Evolutionary conservation across 2,888 invertebrate species (phyloP), one percentile per base, ranked within the genome.

Genomic region (Gryllus longicercus): DNA sequence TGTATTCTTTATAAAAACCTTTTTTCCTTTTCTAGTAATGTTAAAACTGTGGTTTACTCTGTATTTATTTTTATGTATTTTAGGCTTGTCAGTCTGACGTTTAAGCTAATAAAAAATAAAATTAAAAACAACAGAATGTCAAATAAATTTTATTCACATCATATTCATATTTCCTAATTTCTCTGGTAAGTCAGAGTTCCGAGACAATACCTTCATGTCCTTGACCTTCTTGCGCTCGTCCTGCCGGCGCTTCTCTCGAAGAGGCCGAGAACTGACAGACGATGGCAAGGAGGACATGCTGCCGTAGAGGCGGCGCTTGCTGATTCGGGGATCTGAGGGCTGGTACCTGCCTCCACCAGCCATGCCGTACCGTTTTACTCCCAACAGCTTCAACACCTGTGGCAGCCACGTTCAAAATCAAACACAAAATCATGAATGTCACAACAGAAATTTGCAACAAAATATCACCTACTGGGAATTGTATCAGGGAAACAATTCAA

Each of bases 281-380:
- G 94, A 94, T 1, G 95, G 95, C 49, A 95, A 88, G 0, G 95
- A 95, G 0, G 95, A 95, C 89, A 95, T 92, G 84, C 94, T 95
- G 74, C 95, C 95, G 85, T 95, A 94, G 1, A 93, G 89, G 78
- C 92, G 84, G 14, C 87, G 84, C 80, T 89, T 89, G 82, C 87
- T 87, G 83, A 88, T 89, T 84, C 90, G 86, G 2, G 90, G 89
- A 84, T 91, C 90, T 79, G 90, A 90, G 2, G 90, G 88, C 83
- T 90, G 90, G 83, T 90, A 90, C 38, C 88, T 85, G 14, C 87
- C 86, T 49, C 88, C 87, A 76, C 38, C 38, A 8, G 38, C 38
- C 38, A 38, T 38, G 1, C 87, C 85, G 82, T 88, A 87, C 82
- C 89, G 88, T 84, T 91, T 91, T 1, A 91, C 91, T 38, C 91